A percentile compares a stretch with the other conserved stretches of the same genome.
Evolutionary conservation across 2,888 invertebrate genomes (phyloP).

Genomic region (Bellardia bayeri): DNA sequence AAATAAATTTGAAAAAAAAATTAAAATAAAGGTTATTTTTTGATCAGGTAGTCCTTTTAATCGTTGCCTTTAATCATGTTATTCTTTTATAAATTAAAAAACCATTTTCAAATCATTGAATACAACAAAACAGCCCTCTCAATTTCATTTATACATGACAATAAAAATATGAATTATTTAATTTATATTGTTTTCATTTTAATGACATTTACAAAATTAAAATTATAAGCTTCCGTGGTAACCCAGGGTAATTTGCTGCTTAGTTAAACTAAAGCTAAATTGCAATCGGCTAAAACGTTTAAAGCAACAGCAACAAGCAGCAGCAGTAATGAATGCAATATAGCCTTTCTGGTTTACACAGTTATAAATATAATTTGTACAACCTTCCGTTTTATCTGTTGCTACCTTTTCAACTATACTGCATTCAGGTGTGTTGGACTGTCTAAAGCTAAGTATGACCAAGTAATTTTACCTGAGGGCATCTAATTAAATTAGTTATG

Average conservation of each 20-base stretch:
- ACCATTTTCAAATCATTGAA: background rate
- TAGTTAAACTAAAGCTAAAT: constrained; percentile 11
- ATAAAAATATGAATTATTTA: constrained; percentile 4
- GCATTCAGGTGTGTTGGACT: background rate
- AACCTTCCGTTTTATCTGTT: background rate
- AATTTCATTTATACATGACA: background rate
- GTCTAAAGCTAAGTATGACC: constrained; percentile 1
- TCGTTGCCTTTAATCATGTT: too few species aligned
- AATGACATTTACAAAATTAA: constrained; percentile 17
- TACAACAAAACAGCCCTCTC: background rate
- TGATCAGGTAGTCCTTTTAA: too few species aligned
- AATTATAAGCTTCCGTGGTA: constrained; percentile 59
- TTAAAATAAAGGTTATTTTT: too few species aligned
- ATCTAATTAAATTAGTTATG: constrained; percentile 72
- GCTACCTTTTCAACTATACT: background rate
- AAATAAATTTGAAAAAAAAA: too few species aligned
- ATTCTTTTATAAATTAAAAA: background rate
- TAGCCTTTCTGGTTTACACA: background rate
- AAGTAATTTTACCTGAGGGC: constrained; percentile 60
- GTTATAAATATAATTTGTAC: background rate
- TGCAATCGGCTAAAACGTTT: constrained; percentile 42
- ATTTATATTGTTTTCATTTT: constrained; percentile 34
- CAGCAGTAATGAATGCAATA: constrained; percentile 23
- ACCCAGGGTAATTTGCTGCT: background rate
- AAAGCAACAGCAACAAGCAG: background rate